Evolutionary conservation across 2,888 invertebrate genomes (phyloP), one percentile per base, ranked within the genome.

Genomic region (Troilus luridus): DNA sequence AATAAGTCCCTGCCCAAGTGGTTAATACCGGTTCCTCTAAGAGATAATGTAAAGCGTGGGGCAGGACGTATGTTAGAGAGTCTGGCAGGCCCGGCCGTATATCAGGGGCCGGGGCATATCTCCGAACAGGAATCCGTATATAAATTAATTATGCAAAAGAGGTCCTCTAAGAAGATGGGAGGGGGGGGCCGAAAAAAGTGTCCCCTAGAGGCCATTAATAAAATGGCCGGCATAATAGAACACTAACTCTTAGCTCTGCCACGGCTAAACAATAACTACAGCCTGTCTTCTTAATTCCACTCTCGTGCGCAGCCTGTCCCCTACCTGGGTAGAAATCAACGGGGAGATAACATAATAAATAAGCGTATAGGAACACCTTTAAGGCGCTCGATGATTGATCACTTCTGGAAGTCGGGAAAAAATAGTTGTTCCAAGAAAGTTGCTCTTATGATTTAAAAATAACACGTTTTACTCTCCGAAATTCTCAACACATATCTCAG

Each of bases 141-240:
- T 85, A 85, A 85, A 85, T 85, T 85, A 85, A 85, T 85, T 85
- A 85, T 85, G 85, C 85, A 85, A 85, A 85, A 85, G 85, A 85
- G 85, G 85, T 85, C 56, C n/a, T 85, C 85, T 56, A 85, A 85
- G 85, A 85, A 85, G 85, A 56, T 85, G 85, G 85, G 19, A n/a
- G 85, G 85, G 85, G 21, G 56, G 72, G 24, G 17, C 24, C 67
- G 19, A 85, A 85, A 81, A 85, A 85, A 85, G 85, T 85, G 85
- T 85, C 85, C 85, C 85, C 85, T 85, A 85, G n/a, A 11, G 56
- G 56, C 85, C 85, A 85, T 85, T 85, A 85, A 85, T 85, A 85
- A 85, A 58, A 54, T 54, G 85, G 12, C 56, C n/a, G 85, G 85
- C n/a, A 85, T 85, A 85, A 85, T 85, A 85, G 85, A 85, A 85